Conservation (phyloP, 2,888 invertebrate genomes). For the Diadromus collaris region DNA sequence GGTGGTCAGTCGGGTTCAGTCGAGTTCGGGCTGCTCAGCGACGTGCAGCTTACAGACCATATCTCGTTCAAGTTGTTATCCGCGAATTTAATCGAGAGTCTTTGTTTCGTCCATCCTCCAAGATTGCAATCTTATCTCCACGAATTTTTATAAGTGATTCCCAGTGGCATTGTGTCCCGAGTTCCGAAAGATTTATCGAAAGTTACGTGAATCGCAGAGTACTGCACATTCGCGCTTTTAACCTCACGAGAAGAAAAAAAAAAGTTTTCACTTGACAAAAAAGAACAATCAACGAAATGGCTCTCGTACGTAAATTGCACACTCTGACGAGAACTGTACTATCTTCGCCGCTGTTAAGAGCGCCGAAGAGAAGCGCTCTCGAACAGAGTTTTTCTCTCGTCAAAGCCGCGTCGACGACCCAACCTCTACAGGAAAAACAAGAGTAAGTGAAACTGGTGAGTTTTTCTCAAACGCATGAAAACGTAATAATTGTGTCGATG, state of each 20-base stretch:
- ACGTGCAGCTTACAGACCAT: background rate
- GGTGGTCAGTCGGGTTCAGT: slow-evolving; percentile 5
- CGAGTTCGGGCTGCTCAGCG: background rate
- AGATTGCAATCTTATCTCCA: slow-evolving; percentile 3
- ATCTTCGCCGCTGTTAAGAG: slow-evolving; percentile 41
- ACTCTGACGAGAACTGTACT: slow-evolving; percentile 60
- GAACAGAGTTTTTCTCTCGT: slow-evolving; percentile 38
- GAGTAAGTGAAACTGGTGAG: slow-evolving; percentile 69
- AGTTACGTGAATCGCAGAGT: background rate
- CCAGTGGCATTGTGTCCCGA: background rate
- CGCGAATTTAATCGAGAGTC: background rate
- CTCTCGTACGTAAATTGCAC: slow-evolving; percentile 66
- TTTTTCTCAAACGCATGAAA: slow-evolving; percentile 2
- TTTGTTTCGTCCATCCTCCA: background rate
- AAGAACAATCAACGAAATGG: slow-evolving; percentile 64
- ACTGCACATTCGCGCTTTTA: background rate
- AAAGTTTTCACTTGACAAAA: background rate
- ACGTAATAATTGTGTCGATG: background rate
- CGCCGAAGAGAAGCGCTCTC: slow-evolving; percentile 32
- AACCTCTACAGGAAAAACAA: slow-evolving; percentile 70
- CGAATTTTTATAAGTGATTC: background rate
- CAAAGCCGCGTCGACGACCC: slow-evolving; percentile 66
- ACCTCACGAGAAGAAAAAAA: background rate
- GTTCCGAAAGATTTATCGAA: background rate
- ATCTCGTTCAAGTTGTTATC: background rate